A percentile compares a stretch with the other conserved stretches of the same genome.
These are phyloP conservation scores for Charanyca ferruginea DNA, from an alignment of 2,888 invertebrate genomes.

Conservation along the genomic window DNA sequence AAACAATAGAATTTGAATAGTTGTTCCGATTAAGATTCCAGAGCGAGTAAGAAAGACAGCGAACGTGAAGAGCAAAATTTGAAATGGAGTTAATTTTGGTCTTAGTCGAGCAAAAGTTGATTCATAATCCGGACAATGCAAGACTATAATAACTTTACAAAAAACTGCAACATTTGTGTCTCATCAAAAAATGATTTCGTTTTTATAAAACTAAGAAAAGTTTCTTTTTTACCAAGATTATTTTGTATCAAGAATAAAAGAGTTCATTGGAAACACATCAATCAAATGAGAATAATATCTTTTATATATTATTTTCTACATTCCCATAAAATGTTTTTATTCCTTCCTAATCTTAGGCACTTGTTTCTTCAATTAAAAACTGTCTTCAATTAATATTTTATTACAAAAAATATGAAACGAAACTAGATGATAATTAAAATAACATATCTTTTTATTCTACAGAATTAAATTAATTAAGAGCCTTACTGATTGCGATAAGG, in stretches of 20 bases:
- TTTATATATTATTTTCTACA: conserved; percentile 1
- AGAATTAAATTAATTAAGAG: conserved; percentile 41
- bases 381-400: too few relatives aligned
- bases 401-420: conserved; percentile 23
- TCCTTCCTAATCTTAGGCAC: conserved; percentile 1
- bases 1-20: not conserved
- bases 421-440: conserved; percentile 50
- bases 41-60: too few relatives aligned
- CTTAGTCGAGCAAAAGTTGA: not conserved
- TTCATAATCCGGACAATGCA: not conserved
- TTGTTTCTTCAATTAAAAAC: conserved; percentile 43
- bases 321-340: conserved; percentile 18
- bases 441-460: conserved; percentile 42
- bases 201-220: too few relatives aligned
- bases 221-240: not conserved
- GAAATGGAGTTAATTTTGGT: not conserved
- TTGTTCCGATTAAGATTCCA: not conserved
- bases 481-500: conserved; percentile 47
- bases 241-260: not conserved
- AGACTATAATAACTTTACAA: too few relatives aligned
- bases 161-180: too few relatives aligned
- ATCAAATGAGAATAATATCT: not conserved
- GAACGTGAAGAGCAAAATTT: conserved; percentile 4
- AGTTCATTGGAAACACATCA: conserved; percentile 1
- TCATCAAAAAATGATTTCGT: too few relatives aligned